Conservation (phyloP, 2,113 vertebrate genomes). For the Pandion haliaetus region DNA sequence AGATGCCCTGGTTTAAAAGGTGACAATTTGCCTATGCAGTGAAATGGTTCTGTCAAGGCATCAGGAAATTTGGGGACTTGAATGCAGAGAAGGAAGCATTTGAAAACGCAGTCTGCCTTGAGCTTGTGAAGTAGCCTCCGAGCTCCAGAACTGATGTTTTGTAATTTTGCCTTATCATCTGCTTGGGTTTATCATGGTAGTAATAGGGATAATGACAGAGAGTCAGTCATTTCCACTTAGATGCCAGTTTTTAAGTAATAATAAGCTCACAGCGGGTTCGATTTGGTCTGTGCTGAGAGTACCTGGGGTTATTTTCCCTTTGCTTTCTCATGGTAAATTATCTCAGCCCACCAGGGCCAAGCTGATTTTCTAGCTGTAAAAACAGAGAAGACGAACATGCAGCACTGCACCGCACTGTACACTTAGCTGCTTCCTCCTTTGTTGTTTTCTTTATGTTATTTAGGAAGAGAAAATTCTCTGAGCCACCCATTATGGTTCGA, state of each 20-base stretch:
- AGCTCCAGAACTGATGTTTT: conserved; percentile 71
- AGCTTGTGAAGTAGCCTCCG: conserved; percentile 21
- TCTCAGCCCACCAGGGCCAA: conserved; percentile 56
- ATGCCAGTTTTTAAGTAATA: conserved; percentile 77
- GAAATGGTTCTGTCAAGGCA: conserved; percentile 60
- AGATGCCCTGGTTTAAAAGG: conserved; percentile 70
- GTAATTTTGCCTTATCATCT: conserved; percentile 76
- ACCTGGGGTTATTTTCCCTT: conserved; percentile 66
- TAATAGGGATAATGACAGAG: conserved; percentile 76
- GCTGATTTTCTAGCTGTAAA: conserved; percentile 50
- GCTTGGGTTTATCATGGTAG: conserved; percentile 73
- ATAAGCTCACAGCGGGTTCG: conserved; percentile 65
- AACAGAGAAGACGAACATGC: conserved; percentile 17
- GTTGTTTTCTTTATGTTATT: conserved; percentile 54
- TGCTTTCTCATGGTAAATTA: conserved; percentile 63
- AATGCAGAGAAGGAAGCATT: conserved; percentile 37
- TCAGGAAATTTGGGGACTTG: conserved; percentile 57
- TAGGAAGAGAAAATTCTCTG: not conserved
- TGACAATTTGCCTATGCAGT: conserved; percentile 66
- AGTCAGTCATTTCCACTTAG: conserved; percentile 69
- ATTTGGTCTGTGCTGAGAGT: conserved; percentile 58
- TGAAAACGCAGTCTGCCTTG: conserved; percentile 1
- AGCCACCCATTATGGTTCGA: conserved; percentile 16
- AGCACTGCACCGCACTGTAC: not conserved
- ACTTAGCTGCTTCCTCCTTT: conserved; percentile 16